Evolutionary conservation across 2,888 invertebrate genomes (phyloP).

Genomic region (Pollenia labialis): DNA sequence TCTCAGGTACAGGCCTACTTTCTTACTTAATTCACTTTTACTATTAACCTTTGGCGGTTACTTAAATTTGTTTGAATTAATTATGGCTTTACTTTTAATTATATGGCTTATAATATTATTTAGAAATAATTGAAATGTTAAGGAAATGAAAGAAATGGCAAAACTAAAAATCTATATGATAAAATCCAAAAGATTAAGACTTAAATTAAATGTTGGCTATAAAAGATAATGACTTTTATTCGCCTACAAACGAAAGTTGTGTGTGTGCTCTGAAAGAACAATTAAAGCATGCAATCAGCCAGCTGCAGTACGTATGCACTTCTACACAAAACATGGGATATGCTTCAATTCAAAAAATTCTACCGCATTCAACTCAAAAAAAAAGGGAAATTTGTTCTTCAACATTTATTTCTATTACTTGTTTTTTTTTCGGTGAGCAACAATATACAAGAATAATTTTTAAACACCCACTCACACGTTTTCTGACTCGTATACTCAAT

Average conservation of each 20-base stretch:
- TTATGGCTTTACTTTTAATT: background rate
- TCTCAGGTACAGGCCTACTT: too few species aligned
- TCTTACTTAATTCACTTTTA: slow-evolving; percentile 71
- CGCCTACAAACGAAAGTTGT: slow-evolving; percentile 42
- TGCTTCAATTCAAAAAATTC: slow-evolving; percentile 12
- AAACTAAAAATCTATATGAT: slow-evolving; percentile 35
- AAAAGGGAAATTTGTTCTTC: slow-evolving; percentile 34
- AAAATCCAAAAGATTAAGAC: slow-evolving; percentile 42
- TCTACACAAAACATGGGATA: slow-evolving; percentile 6
- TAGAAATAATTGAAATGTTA: slow-evolving; percentile 32
- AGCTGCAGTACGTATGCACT: slow-evolving; percentile 16
- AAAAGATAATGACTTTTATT: slow-evolving; percentile 59
- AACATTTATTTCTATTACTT: slow-evolving; percentile 18
- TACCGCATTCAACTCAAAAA: slow-evolving; percentile 1
- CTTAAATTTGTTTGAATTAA: background rate
- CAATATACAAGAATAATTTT: slow-evolving; percentile 31
- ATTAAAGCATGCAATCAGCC: slow-evolving; percentile 23
- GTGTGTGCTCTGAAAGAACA: slow-evolving; percentile 20
- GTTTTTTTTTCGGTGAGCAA: slow-evolving; percentile 2
- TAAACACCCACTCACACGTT: background rate
- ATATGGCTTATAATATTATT: slow-evolving; percentile 14
- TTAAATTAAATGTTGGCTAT: slow-evolving; percentile 63
- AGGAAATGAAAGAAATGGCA: slow-evolving; percentile 30
- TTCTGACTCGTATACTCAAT: slow-evolving; percentile 1
- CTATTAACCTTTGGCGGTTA: background rate